Conservation (phyloP, 1,140 invertebrate genomes). For the Atta texana region DNA sequence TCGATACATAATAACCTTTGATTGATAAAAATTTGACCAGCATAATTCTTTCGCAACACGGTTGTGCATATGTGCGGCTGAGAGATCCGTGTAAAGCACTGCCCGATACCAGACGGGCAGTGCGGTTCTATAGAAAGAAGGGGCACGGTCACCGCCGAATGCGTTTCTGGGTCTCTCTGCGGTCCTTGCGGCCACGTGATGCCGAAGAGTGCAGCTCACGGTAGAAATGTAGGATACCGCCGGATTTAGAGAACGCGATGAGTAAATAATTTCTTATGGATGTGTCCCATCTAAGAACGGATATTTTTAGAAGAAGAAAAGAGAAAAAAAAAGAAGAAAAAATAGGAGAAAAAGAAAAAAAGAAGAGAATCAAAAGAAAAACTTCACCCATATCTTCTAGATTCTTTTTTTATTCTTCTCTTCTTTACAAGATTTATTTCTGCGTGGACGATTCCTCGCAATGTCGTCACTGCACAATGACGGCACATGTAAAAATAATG, state of each 20-base stretch:
- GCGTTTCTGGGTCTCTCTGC: conserved; percentile 42
- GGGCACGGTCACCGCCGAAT: conserved; percentile 8
- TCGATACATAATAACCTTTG: conserved; percentile 79
- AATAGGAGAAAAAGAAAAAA: too few species aligned
- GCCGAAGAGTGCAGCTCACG: not conserved
- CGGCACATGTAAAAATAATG: too few species aligned
- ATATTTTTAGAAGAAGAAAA: too few species aligned
- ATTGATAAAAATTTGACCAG: conserved; percentile 80
- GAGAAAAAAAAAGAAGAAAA: too few species aligned
- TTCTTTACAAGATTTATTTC: too few species aligned
- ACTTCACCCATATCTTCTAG: too few species aligned
- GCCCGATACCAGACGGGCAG: conserved; percentile 26
- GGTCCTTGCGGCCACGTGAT: not conserved
- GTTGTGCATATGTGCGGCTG: conserved; percentile 63
- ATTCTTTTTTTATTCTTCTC: too few species aligned
- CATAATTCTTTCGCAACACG: conserved; percentile 81
- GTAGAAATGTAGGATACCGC: not conserved
- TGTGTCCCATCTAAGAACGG: too few species aligned
- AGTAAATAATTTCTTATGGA: not conserved
- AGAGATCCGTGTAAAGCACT: conserved; percentile 67
- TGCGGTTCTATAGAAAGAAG: not conserved
- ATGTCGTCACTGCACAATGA: too few species aligned
- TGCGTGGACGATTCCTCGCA: too few species aligned
- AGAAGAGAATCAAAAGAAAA: too few species aligned
- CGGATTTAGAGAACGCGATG: not conserved